Base-by-base conservation (phyloP, 2,113 vertebrate genomes). In the Tenrec ecaudatus region DNA sequence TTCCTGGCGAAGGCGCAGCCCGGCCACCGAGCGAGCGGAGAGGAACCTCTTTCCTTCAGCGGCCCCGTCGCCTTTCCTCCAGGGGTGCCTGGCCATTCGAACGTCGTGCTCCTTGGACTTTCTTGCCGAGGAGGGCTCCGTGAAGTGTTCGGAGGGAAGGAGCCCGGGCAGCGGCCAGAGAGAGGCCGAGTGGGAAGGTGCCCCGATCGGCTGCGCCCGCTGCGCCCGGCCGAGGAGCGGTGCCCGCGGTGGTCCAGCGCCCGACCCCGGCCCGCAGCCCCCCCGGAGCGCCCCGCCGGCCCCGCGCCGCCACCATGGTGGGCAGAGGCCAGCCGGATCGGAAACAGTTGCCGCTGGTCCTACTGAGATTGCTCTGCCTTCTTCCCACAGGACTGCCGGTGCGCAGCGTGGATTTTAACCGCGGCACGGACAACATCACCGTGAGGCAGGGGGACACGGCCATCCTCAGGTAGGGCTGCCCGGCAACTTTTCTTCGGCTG, bases 371-470 rank as follows among this genome's bases (percentile, higher is more conserved):
- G 98, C 98, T 99, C 95, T 99, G 99, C 98, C 99, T 99, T 99
- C 98, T 99, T 96, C 99, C 99, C 97, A 99, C 99, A 99, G 99
- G 99, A 98, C 99, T 99, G 98, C 99, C 99, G 53, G 99, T 99
- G 98, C 99, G 99, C 98, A 99, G 99, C 98, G 99, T 99, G 99
- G 99, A 99, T 98, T 99, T 99, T 98, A 99, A 99, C 98, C 99
- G 99, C 97, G 98, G 99, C 96, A 99, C 99, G 84, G 99, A 99
- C 98, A 99, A 99, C 99, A 99, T 99, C 98, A 99, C 99, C 97
- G 99, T 99, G 98, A 99, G 99, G 96, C 99, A 99, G 98, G 99
- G 99, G 95, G 99, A 99, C 98, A 99, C 99, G 58, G 99, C 99
- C 96, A 98, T 99, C 83, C 99, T 99, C 98, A 99, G 99, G 99